Percentiles rank a stretch among this genome's conserved stretches.
Conservation (phyloP, 1,140 invertebrate species). For the Drosophila sturtevanti region DNA sequence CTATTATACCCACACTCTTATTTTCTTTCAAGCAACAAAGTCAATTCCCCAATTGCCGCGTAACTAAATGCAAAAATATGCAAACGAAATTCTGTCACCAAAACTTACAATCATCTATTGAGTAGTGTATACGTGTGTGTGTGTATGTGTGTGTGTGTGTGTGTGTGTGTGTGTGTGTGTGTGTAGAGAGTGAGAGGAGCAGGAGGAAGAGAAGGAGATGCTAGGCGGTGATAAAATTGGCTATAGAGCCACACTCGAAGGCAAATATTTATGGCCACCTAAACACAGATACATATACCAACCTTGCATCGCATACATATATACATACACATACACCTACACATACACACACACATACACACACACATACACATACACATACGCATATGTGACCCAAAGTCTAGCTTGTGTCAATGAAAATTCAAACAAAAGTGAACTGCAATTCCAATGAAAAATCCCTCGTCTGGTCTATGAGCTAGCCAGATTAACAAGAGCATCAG, state of each 20-base stretch:
- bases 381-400: slow-evolving; percentile 45
- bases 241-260: slow-evolving; percentile 4
- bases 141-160: no score
- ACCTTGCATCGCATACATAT: background rate
- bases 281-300: background rate
- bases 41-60: slow-evolving; percentile 51
- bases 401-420: slow-evolving; percentile 49
- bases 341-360: slow-evolving; percentile 4
- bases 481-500: slow-evolving; percentile 67
- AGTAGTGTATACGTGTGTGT: no score
- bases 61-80: slow-evolving; percentile 77
- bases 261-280: slow-evolving; percentile 17
- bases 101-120: slow-evolving; percentile 68
- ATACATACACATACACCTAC: slow-evolving; percentile 10
- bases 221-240: background rate
- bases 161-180: no score
- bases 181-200: no score
- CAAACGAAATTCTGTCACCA: slow-evolving; percentile 69
- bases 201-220: no score
- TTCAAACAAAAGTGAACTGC: slow-evolving; percentile 62
- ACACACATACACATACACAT: slow-evolving; percentile 29
- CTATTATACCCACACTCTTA: background rate
- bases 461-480: slow-evolving; percentile 40
- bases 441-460: slow-evolving; percentile 59
- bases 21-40: slow-evolving; percentile 47